Evolutionary conservation across 2,797 vertebrate species (phyloP).

Genomic region (Crax fasciolata): DNA sequence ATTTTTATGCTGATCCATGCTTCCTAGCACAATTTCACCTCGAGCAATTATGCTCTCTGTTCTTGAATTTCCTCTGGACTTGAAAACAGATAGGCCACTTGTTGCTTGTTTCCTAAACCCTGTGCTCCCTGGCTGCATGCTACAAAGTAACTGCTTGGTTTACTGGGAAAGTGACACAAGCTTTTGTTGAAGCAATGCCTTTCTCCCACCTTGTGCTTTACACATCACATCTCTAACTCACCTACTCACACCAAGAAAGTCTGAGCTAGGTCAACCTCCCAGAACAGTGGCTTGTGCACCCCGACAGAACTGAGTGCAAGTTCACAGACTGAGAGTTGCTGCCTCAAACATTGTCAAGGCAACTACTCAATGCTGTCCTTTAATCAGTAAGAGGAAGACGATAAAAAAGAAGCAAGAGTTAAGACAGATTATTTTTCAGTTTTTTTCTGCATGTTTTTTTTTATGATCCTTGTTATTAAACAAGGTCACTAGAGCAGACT

Average conservation of each 20-base stretch:
- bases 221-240: neutral
- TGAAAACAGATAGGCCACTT: neutral
- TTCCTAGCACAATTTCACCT: neutral
- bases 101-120: neutral
- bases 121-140: rapidly evolving
- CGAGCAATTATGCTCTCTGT: neutral
- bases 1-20: neutral
- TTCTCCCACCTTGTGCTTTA: neutral
- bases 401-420: too few species aligned
- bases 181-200: neutral
- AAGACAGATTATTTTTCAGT: too few species aligned
- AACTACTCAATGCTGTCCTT: too few species aligned
- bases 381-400: too few species aligned
- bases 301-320: too few species aligned
- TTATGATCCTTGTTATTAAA: too few species aligned
- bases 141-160: too few species aligned
- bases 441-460: too few species aligned
- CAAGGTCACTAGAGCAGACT: too few species aligned
- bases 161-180: neutral
- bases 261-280: neutral
- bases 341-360: too few species aligned
- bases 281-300: too few species aligned
- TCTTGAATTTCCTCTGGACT: neutral
- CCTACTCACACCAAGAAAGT: neutral
- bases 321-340: too few species aligned